Evolutionary conservation across 2,797 vertebrate species (phyloP).

Genomic region (Lagorchestes hirsutus): DNA sequence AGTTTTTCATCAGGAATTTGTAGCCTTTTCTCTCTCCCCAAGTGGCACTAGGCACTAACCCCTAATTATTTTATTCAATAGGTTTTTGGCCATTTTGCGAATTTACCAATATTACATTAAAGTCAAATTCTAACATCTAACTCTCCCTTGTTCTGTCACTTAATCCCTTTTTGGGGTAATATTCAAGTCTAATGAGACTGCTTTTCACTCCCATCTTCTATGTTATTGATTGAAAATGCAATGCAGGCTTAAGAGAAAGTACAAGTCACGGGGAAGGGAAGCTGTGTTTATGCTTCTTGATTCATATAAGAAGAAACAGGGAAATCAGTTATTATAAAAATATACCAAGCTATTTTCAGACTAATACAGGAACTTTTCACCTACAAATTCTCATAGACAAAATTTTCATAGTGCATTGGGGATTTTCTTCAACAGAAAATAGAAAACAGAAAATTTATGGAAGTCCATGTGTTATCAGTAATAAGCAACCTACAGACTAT

Average conservation of each 20-base stretch:
- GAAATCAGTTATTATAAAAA: neutral
- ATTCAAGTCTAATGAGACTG: neutral
- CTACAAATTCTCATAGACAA: conserved; percentile 17
- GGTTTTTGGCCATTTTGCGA: neutral
- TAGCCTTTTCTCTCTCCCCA: neutral
- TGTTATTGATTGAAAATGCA: conserved; percentile 48
- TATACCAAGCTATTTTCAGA: conserved; percentile 11
- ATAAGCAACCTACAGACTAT: neutral
- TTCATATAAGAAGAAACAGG: conserved; percentile 29
- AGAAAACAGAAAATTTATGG: neutral
- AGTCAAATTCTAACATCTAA: neutral
- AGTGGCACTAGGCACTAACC: neutral
- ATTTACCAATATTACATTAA: conserved; percentile 41
- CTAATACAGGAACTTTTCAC: conserved; percentile 4
- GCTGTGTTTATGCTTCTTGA: neutral
- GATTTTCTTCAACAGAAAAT: neutral
- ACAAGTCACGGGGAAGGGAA: conserved; percentile 23
- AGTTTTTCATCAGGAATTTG: neutral
- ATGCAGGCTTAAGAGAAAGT: neutral
- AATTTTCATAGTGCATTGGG: neutral
- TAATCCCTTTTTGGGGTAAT: neutral
- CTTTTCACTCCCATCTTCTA: conserved; percentile 13
- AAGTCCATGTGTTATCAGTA: neutral
- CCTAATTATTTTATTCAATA: neutral
- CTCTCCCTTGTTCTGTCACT: neutral